Evolutionary conservation across 2,113 vertebrate species (phyloP).

Genomic region (Grammomys dolichurus): DNA sequence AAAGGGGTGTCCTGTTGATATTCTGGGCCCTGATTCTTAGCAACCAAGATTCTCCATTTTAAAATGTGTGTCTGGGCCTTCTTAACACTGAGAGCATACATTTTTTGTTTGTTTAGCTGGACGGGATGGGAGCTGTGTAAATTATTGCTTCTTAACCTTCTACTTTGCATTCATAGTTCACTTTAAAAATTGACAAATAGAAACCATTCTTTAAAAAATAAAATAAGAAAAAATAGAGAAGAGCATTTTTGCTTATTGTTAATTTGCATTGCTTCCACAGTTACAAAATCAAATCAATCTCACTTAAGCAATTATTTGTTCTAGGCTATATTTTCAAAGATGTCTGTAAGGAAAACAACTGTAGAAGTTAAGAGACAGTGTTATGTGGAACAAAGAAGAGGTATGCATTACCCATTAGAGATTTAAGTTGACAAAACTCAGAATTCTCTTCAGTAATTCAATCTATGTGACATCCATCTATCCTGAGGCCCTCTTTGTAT

Average conservation of each 20-base stretch:
- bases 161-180: background rate
- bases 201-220: background rate
- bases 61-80: background rate
- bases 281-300: background rate
- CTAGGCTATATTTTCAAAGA: background rate
- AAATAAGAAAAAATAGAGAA: slow-evolving; percentile 32
- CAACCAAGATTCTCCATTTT: background rate
- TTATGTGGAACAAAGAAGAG: background rate
- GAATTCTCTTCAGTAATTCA: background rate
- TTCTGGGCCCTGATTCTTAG: background rate
- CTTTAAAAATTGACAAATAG: slow-evolving; percentile 15
- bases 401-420: background rate
- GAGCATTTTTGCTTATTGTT: background rate
- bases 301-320: background rate
- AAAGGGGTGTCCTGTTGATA: background rate
- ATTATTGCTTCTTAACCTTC: background rate
- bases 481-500: background rate
- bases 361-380: background rate
- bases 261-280: background rate
- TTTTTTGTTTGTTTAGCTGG: background rate
- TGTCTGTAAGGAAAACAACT: background rate
- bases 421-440: background rate
- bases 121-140: background rate
- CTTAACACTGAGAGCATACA: background rate
- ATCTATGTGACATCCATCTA: background rate